These are phyloP conservation scores for Drosophila ercepeae DNA, from an alignment of 1,140 invertebrate species.

Conservation along the genomic window DNA sequence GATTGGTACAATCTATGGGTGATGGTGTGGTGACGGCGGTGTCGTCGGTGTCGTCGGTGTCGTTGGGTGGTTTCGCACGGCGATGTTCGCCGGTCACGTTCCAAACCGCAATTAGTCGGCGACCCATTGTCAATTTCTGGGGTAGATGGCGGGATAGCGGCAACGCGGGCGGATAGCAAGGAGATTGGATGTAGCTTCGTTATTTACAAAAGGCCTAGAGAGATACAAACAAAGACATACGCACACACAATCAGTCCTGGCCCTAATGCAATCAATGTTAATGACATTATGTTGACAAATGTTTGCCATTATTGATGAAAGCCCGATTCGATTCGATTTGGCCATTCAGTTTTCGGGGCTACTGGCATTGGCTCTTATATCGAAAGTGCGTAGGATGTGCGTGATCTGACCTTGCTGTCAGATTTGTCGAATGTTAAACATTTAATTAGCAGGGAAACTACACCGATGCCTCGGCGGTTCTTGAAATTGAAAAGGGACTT, in stretches of 20 bases:
- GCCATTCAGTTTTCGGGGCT: conserved; percentile 9
- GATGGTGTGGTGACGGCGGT: conserved; percentile 1
- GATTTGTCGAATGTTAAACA: conserved; percentile 39
- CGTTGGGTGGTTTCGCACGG: background rate
- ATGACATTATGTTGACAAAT: conserved; percentile 82
- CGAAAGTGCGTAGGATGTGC: background rate
- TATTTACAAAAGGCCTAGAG: conserved; percentile 69
- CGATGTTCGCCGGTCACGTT: conserved; percentile 57
- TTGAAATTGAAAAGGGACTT: background rate
- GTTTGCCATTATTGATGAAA: conserved; percentile 80
- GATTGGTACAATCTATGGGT: background rate
- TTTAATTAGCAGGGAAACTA: conserved; percentile 43
- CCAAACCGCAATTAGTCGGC: conserved; percentile 72
- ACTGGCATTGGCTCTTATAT: background rate
- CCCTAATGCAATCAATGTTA: conserved; percentile 80
- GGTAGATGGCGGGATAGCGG: background rate
- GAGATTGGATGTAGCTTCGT: conserved; percentile 37
- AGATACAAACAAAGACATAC: conserved; percentile 7
- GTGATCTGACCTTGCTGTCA: conserved; percentile 21
- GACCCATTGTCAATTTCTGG: conserved; percentile 56
- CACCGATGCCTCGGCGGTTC: background rate
- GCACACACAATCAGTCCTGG: conserved; percentile 65
- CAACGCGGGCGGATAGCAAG: conserved; percentile 1
- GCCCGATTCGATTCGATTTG: conserved; percentile 39
- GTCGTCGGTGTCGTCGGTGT: background rate